Evolutionary conservation across 2,113 vertebrate species (phyloP).

Genomic region (Lepidothrix coronata): DNA sequence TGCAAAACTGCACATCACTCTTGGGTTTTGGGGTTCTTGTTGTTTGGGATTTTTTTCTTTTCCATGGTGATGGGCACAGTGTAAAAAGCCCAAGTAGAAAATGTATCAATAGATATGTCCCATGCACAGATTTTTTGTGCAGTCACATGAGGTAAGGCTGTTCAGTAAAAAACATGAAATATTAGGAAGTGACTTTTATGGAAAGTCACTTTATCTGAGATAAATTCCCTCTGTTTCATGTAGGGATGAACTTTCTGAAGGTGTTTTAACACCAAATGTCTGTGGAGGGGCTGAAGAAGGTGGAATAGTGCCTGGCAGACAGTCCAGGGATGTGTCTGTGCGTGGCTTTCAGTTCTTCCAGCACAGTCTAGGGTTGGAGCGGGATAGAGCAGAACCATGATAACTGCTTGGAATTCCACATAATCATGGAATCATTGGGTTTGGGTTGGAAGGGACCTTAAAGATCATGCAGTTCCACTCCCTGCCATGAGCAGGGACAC

Average conservation of each 20-base stretch:
- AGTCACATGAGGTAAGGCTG: not conserved
- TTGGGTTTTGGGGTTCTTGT: not conserved
- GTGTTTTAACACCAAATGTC: not conserved
- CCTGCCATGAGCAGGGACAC: not conserved
- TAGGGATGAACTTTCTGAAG: not conserved
- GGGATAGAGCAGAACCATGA: not conserved
- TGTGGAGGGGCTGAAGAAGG: not conserved
- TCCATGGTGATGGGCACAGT: not conserved
- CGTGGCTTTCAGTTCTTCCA: not conserved
- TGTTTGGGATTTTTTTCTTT: not conserved
- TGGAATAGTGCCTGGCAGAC: not conserved
- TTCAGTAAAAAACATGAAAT: not conserved
- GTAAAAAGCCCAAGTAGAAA: not conserved
- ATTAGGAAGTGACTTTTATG: not conserved
- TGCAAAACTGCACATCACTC: not conserved
- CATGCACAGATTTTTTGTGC: not conserved
- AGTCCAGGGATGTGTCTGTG: not conserved
- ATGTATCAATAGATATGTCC: not conserved
- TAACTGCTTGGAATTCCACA: not conserved
- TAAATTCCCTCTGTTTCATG: not conserved
- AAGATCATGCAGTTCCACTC: not conserved
- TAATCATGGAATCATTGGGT: not conserved
- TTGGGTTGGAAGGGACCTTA: not conserved
- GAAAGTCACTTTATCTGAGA: not conserved
- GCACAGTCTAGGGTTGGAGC: rapidly evolving